phyloP scores from a whole-genome alignment of 2,797 vertebrate genomes.

The Columba guinea region DNA sequence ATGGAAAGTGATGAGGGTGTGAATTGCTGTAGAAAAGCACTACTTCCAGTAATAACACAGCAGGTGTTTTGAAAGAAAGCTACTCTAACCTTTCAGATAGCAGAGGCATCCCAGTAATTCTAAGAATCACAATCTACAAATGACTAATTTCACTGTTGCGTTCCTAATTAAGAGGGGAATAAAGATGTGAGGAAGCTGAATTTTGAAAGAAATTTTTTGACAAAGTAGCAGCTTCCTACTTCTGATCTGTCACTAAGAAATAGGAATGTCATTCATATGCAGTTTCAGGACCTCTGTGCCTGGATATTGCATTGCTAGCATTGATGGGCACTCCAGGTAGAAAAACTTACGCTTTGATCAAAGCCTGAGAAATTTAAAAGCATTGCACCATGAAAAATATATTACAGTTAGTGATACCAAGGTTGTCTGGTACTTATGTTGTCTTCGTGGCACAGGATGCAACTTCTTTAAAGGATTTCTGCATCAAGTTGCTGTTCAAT shows the following conservation, averaged over 20 bases:
- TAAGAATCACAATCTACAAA: conserved; percentile 8
- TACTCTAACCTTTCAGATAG: conserved; percentile 29
- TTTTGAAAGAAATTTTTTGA: not conserved
- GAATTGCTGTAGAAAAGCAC: conserved; percentile 3
- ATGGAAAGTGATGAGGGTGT: conserved; percentile 20
- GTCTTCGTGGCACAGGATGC: not conserved
- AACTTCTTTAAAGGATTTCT: not conserved
- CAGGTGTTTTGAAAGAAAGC: conserved; percentile 50
- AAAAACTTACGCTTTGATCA: not conserved
- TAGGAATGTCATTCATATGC: not conserved
- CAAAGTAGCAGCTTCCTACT: not conserved
- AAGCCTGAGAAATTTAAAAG: not conserved
- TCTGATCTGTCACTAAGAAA: not conserved
- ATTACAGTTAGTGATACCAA: not conserved
- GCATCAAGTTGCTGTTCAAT: not conserved
- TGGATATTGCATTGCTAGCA: not conserved
- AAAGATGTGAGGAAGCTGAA: not conserved
- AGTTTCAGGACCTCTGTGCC: not conserved
- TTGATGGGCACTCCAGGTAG: not conserved
- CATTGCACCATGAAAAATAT: not conserved
- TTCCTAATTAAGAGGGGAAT: not conserved
- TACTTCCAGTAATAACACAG: conserved; percentile 25
- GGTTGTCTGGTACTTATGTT: not conserved
- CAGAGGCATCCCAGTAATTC: conserved; percentile 22
- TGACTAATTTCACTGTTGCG: not conserved